A percentile compares a stretch with the other conserved stretches of the same genome.
Evolutionary conservation across 2,888 invertebrate species (phyloP).

Genomic region (Plebejus melissa): DNA sequence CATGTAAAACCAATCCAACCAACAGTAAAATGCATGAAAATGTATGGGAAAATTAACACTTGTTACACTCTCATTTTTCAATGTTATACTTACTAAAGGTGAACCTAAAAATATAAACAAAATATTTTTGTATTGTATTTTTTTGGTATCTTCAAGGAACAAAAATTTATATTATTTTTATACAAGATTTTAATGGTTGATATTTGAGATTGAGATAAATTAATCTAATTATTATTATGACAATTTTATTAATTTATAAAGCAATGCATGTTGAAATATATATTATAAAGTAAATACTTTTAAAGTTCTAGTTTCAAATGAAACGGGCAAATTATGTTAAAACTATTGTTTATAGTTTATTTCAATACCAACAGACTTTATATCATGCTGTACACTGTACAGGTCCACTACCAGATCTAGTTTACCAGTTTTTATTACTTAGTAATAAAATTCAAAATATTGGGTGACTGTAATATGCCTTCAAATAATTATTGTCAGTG

Average conservation of each 20-base stretch:
- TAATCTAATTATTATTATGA: neutral
- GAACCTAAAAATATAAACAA: neutral
- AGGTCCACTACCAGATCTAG: no score
- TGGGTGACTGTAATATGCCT: no score
- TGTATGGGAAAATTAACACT: neutral
- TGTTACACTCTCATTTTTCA: neutral
- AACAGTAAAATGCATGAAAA: neutral
- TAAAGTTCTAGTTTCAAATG: neutral
- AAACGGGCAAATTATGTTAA: neutral
- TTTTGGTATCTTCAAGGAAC: slow-evolving; percentile 30
- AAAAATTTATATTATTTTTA: slow-evolving; percentile 18
- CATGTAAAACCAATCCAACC: no score
- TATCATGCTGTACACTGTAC: no score
- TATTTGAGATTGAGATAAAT: neutral
- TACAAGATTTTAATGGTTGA: slow-evolving; percentile 7
- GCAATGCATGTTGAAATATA: neutral
- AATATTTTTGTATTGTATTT: neutral
- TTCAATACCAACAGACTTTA: no score
- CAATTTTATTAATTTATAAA: neutral
- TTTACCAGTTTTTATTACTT: no score
- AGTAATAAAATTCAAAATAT: no score
- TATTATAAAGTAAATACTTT: neutral
- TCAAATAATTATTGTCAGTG: neutral
- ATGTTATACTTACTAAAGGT: neutral
- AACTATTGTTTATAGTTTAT: neutral